Conservation (phyloP, 2,888 invertebrate genomes). For the Miltochrista miniata region DNA sequence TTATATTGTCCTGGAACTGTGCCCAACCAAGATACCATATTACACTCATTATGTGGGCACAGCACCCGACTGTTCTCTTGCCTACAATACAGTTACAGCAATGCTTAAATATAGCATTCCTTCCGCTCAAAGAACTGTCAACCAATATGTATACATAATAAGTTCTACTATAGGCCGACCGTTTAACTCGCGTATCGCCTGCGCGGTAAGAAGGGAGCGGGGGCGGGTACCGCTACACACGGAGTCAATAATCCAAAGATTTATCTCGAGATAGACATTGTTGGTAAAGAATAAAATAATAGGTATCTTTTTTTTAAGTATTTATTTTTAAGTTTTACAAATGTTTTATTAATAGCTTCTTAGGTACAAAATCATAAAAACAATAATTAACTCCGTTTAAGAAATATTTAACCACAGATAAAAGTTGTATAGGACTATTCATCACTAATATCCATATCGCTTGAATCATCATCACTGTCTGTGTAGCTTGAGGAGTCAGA, state of each 20-base stretch:
- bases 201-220: slow-evolving; percentile 1
- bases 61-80: too few species aligned
- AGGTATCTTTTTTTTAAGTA: not conserved
- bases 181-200: slow-evolving; percentile 4
- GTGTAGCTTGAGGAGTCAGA: not conserved
- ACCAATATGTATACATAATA: not conserved
- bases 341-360: not conserved
- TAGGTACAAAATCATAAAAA: not conserved
- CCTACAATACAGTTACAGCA: not conserved
- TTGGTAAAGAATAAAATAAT: not conserved
- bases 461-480: not conserved
- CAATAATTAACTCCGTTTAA: not conserved
- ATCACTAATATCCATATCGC: not conserved
- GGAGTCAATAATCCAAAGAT: slow-evolving; percentile 1
- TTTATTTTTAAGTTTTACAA: not conserved
- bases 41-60: too few species aligned
- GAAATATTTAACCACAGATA: too few species aligned
- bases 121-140: not conserved
- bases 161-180: not conserved
- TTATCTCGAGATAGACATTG: not conserved
- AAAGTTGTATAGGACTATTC: not conserved
- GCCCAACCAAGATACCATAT: not conserved
- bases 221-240: slow-evolving; percentile 2
- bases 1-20: not conserved
- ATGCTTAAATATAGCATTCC: not conserved